A percentile compares a stretch with the other conserved stretches of the same genome.
These are phyloP conservation scores for Drosophila kepulauana DNA, from an alignment of 1,140 invertebrate species.

Conservation along the genomic window DNA sequence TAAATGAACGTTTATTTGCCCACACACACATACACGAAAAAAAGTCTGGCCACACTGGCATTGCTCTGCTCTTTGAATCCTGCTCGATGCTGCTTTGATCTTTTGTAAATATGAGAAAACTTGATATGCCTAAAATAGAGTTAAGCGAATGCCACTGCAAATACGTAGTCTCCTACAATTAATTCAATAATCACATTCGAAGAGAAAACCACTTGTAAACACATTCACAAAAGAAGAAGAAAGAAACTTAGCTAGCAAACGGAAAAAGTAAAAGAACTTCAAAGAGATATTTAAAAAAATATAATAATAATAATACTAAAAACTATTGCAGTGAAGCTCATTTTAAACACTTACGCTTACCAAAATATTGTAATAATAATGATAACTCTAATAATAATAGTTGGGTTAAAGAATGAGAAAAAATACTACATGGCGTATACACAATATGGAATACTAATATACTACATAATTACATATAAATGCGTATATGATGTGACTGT, in stretches of 20 bases:
- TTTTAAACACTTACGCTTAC: conserved; percentile 81
- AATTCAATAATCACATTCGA: conserved; percentile 67
- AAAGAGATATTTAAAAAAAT: conserved; percentile 18
- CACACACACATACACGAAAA: no score
- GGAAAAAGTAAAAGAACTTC: conserved; percentile 20
- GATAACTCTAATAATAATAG: conserved; percentile 35
- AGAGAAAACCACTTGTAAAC: conserved; percentile 36
- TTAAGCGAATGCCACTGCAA: conserved; percentile 49
- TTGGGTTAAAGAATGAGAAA: conserved; percentile 38
- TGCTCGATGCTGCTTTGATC: not conserved
- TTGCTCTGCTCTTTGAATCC: conserved; percentile 5
- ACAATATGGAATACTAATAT: conserved; percentile 51
- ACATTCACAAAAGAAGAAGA: conserved; percentile 22
- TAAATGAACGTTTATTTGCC: no score
- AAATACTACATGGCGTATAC: conserved; percentile 50
- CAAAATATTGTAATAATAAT: conserved; percentile 72
- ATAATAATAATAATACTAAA: not conserved
- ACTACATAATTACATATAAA: conserved; percentile 46
- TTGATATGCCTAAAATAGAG: conserved; percentile 59
- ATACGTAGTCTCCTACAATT: conserved; percentile 57
- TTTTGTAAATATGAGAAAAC: conserved; percentile 33
- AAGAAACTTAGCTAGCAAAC: conserved; percentile 67
- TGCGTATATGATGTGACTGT: conserved; percentile 69
- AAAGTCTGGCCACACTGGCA: not conserved
- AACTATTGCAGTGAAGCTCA: conserved; percentile 59